Evolutionary conservation across 2,797 vertebrate species (phyloP).

Genomic region (Phylloscopus collybita): DNA sequence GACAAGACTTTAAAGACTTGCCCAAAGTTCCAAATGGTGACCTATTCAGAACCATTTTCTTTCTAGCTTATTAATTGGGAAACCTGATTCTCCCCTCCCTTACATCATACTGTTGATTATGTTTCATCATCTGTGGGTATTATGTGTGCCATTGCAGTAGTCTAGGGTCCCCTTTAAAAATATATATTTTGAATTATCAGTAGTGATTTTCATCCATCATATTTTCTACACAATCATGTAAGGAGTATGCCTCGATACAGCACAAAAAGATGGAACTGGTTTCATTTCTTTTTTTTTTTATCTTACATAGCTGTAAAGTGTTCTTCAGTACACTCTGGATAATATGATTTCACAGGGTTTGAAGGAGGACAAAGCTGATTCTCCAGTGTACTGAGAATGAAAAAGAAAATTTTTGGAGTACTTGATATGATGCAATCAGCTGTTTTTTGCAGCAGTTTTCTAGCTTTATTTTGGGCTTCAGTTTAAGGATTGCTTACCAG

Average conservation of each 20-base stretch:
- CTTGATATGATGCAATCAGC: slow-evolving; percentile 72
- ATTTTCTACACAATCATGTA: slow-evolving; percentile 54
- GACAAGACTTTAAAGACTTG: slow-evolving; percentile 61
- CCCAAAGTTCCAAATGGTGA: slow-evolving; percentile 73
- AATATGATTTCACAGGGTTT: slow-evolving; percentile 49
- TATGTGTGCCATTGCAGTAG: slow-evolving; percentile 62
- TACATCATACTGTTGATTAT: slow-evolving; percentile 43
- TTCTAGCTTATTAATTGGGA: slow-evolving; percentile 57
- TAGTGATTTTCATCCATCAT: slow-evolving; percentile 46
- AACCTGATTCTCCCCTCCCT: slow-evolving; percentile 33
- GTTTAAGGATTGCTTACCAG: slow-evolving; percentile 66
- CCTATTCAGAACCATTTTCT: slow-evolving; percentile 72
- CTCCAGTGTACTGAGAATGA: slow-evolving; percentile 51
- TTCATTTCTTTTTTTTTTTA: slow-evolving; percentile 15
- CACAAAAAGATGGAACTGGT: slow-evolving; percentile 67
- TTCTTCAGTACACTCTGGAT: slow-evolving; percentile 64
- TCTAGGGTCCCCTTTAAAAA: slow-evolving; percentile 63
- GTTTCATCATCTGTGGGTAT: slow-evolving; percentile 60
- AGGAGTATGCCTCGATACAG: slow-evolving; percentile 68
- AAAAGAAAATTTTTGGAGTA: slow-evolving; percentile 25
- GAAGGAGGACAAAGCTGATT: slow-evolving; percentile 57
- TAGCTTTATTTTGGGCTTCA: slow-evolving; percentile 62
- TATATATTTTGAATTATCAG: slow-evolving; percentile 39
- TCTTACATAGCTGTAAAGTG: slow-evolving; percentile 55
- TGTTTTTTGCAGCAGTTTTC: slow-evolving; percentile 51